Percentiles rank a stretch among this genome's conserved stretches.
phyloP scores from a whole-genome alignment of 2,797 vertebrate species.

The Nothura maculosa region DNA sequence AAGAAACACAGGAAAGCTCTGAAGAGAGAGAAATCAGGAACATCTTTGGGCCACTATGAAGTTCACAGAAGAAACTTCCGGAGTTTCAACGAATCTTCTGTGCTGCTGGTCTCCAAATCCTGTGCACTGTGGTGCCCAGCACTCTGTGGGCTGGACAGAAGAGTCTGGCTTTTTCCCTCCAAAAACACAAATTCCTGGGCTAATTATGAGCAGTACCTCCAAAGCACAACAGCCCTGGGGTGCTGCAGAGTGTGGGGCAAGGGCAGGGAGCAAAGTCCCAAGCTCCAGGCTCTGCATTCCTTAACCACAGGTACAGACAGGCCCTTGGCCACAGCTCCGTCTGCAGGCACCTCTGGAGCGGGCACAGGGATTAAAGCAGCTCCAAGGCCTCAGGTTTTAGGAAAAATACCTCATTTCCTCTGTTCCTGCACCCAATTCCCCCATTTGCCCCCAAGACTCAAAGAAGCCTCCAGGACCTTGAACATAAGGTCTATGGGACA shows the following conservation, averaged over 20 bases:
- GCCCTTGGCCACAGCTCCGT: neutral
- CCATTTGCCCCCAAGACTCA: neutral
- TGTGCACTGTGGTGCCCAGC: fast-evolving
- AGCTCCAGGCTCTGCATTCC: neutral
- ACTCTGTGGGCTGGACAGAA: neutral
- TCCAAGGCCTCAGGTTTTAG: neutral
- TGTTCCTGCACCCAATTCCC: neutral
- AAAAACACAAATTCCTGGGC: neutral
- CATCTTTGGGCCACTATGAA: neutral
- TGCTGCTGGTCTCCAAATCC: neutral
- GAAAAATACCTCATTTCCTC: neutral
- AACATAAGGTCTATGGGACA: neutral
- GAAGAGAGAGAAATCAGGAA: neutral
- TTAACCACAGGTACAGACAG: neutral
- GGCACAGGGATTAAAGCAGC: neutral
- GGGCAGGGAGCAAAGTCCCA: neutral
- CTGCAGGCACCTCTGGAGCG: neutral
- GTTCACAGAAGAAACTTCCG: neutral
- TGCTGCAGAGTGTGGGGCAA: fast-evolving
- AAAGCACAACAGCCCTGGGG: neutral
- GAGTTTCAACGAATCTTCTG: neutral
- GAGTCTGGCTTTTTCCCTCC: neutral
- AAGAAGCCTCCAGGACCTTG: neutral
- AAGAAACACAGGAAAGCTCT: neutral
- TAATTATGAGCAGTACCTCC: neutral